Evolutionary conservation across 92 coral and sea anemone genomes (phyloP).

Genomic region (Anthopleura xanthogrammica): DNA sequence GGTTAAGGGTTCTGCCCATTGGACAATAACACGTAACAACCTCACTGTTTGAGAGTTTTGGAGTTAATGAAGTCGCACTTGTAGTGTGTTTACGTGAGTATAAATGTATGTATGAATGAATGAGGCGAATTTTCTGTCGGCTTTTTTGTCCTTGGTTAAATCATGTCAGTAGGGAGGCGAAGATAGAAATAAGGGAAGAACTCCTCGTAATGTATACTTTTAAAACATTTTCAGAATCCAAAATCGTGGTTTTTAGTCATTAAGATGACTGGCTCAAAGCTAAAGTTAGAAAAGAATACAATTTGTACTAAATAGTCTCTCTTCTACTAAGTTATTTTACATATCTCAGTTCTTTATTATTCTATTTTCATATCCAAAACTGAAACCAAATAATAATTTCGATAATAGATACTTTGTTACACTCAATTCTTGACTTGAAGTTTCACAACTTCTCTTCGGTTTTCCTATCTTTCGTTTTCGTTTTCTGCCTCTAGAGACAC

Average conservation of each 20-base stretch:
- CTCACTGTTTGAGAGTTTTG: background rate
- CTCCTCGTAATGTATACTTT: background rate
- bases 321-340: background rate
- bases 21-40: background rate
- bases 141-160: background rate
- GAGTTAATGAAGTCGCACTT: conserved; percentile 7
- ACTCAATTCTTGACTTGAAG: no score
- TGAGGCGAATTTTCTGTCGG: background rate
- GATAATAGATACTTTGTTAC: no score
- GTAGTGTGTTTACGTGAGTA: background rate
- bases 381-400: no score
- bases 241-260: background rate
- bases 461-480: no score
- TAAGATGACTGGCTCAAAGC: background rate
- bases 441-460: no score
- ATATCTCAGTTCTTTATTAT: no score
- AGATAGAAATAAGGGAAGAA: background rate
- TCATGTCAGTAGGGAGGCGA: background rate
- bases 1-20: background rate
- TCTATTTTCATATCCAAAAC: no score
- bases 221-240: background rate
- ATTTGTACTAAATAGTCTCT: background rate
- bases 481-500: no score
- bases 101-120: background rate
- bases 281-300: no score